Evolutionary conservation across 2,888 invertebrate species (phyloP), one percentile per base, ranked within the genome.

Genomic region (Lamproptera curius): DNA sequence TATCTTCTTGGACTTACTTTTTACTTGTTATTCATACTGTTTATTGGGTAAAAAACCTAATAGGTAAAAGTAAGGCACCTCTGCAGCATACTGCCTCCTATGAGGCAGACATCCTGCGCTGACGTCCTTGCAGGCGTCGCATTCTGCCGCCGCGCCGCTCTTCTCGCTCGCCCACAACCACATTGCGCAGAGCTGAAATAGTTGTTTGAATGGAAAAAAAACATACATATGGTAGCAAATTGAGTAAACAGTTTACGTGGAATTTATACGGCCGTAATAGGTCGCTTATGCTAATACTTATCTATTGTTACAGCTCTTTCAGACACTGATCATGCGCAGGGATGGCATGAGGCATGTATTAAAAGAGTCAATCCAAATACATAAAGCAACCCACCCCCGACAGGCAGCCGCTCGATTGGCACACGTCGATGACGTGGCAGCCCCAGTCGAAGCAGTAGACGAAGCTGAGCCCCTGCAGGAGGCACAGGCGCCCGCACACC

Each of bases 391-490:
- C 70, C 40, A 88, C 88, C 70, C 88, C 88, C 0, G 87, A 87
- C 33, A 88, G 59, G 50, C 88, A 88, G 0, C 88, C 88, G 50
- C 88, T 88, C 49, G 85, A 83, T 54, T 86, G 88, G 54, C 88
- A 88, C 0, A 88, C 87, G 52, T 88, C 87, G 16, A 88, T 86
- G 16, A 88, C 87, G 53, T 88, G 88, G 59, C 88, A 88, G 2
- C 88, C 88, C 86, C 88, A 88, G 56, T 88, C 88, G 65, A 88
- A 88, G 70, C 88, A 88, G 68, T 88, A 88, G 36, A 88, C 82
- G 59, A 88, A 88, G 69, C 81, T 81, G 69, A 81, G 83, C 1
- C 72, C 72, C 31, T 72, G 64, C 1, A 85, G 65, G 17, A 79
- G 73, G 66, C 88, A 88, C 6, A 88, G 67, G 0, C 88, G 61